Base-by-base conservation (phyloP, 2,113 vertebrate species). In the Sclerurus mexicanus region DNA sequence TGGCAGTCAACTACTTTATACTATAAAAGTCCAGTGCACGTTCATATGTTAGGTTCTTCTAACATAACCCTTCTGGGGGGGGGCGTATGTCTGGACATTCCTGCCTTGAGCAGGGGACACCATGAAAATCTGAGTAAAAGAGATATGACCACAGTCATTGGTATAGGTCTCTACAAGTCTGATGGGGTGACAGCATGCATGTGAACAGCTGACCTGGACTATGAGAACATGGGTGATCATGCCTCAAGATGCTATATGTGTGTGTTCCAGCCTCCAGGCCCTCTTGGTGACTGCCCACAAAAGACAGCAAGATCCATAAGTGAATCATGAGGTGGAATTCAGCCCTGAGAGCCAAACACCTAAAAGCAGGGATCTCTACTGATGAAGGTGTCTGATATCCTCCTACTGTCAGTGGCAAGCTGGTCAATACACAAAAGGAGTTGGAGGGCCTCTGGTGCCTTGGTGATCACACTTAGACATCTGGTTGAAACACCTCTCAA, bases 401-500 rank as follows among this genome's bases (percentile, higher is more conserved):
- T 62, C 23, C 42, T 53, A 0, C 50, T n/a, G 13, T 50, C 55
- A 64, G 35, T 30, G 30, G 4, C 2, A 2, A 53, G 19, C 31
- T 72, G 62, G 44, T 42, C 13, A n/a, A 4, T 23, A n/a, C 18
- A 19, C 40, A n/a, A 78, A 49, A 77, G 19, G 31, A 7, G 9
- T 2, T 69, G 40, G 27, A 49, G n/a, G 74, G 37, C 6, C n/a
- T 73, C 76, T 69, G 35, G 40, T 44, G 53, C 6, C n/a, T 77
- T 66, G 35, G 46, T 44, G 63, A n/a, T 69, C 46, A 35, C 24
- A 13, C 12, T 14, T 47, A 31, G 47, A 21, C 5, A 4, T 23
- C 16, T 42, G 37, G 24, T 27, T n/a, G 42, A 63, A 90, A 42
- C 0, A 0, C 5, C 27, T 78, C 14, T 28, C 0, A 0, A 22